Base-by-base conservation (phyloP, 2,888 invertebrate genomes). In the Drosophila crucigera region DNA sequence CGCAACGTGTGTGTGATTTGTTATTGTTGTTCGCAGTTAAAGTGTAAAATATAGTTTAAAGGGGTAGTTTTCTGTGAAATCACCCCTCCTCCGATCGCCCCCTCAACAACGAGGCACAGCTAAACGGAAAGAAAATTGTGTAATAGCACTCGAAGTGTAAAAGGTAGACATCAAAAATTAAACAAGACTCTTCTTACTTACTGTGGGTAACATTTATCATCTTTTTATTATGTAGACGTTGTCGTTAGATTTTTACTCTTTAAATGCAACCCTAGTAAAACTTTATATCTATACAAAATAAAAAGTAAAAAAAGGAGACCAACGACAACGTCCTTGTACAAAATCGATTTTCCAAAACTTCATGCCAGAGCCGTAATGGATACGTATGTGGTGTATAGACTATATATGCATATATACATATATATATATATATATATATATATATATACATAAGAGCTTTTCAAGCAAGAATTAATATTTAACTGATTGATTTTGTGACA, bases 291-390 rank as follows among this genome's bases (percentile, higher is more conserved):
- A 31, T 9, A 31, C 9, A 22, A 4, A 16, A 1, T 14, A 6
- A 43, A 55, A 55, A 58, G 53, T 53, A 50, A 25, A 53, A 43
- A 62, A 62, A 64, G 65, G 67, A 73, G 41, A 25, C 68, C 65
- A 79, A 81, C 78, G 76, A 75, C 75, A 83, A 91, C 90, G 92
- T 92, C 92, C 92, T 92, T 92, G 92, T 87, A 83, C 72, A 84
- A 85, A 91, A 92, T 92, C 92, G 92, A 92, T 92, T 92, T 92
- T 91, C 84, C 90, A 81, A 81, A 84, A 90, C 89, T 90, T 88
- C 90, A 91, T 90, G 89, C 80, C 88, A 76, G 71, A 76, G 74
- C 73, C 78, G 68, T 83, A 75, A 82, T 80, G 90, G 75, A 80
- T 79, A 80, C 61, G 43, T 66, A 68, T 69, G 55, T 50, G 56